These are phyloP conservation scores for Nudaria mundana DNA, from an alignment of 2,888 invertebrate genomes.

Conservation along the genomic window DNA sequence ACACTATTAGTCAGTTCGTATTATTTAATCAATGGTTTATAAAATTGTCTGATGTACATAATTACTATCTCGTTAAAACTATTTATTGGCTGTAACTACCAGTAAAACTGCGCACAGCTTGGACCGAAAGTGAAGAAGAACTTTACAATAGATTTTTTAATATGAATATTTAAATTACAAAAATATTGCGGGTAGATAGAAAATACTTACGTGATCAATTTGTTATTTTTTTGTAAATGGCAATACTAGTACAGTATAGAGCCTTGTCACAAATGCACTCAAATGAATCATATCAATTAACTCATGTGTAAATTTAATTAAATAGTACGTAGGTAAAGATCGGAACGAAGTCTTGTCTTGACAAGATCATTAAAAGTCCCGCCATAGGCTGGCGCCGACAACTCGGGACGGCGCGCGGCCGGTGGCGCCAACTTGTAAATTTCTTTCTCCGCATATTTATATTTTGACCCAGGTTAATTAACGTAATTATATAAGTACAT, in stretches of 20 bases:
- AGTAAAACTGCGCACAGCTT: conserved; percentile 52
- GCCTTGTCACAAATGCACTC: too few relatives aligned
- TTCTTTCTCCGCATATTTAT: conserved; percentile 19
- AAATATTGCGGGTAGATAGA: conserved; percentile 24
- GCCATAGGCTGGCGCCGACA: conserved; percentile 40
- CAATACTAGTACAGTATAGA: too few relatives aligned
- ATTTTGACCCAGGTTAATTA: too few relatives aligned
- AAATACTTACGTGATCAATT: not conserved
- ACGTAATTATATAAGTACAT: too few relatives aligned
- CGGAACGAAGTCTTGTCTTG: conserved; percentile 51
- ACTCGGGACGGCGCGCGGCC: too few relatives aligned
- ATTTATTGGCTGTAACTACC: conserved; percentile 32
- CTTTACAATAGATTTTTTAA: not conserved
- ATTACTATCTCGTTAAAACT: conserved; percentile 33
- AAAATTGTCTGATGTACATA: conserved; percentile 43
- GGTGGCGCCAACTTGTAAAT: conserved; percentile 44
- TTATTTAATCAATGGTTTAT: conserved; percentile 40
- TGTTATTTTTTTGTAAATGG: not conserved
- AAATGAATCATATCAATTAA: too few relatives aligned
- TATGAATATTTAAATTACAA: not conserved
- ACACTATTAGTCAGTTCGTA: conserved; percentile 44
- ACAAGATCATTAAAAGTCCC: conserved; percentile 51
- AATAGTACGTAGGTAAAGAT: too few relatives aligned
- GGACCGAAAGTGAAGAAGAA: conserved; percentile 48
- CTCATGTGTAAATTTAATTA: too few relatives aligned